These are phyloP conservation scores for Rhynchopsitta pachyrhyncha DNA, from an alignment of 2,113 vertebrate species.

Conservation along the genomic window DNA sequence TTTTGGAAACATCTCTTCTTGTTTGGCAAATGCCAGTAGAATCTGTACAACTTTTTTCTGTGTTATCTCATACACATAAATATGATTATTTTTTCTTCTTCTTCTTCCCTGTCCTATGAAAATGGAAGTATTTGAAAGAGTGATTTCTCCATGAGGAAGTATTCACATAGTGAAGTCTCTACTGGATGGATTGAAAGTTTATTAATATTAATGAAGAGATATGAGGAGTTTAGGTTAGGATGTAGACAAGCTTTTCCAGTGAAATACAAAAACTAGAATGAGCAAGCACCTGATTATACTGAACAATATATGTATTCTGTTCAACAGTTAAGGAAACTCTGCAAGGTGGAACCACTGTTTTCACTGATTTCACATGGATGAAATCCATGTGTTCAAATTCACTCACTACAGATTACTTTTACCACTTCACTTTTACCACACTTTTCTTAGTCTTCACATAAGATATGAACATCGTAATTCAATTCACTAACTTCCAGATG, in stretches of 20 bases:
- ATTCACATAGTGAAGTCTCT: not conserved
- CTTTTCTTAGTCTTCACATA: not conserved
- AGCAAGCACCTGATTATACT: not conserved
- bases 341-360: not conserved
- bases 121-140: not conserved
- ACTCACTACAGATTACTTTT: not conserved
- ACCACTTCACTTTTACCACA: not conserved
- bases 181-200: not conserved
- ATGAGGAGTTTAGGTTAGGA: not conserved
- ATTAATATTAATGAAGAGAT: not conserved
- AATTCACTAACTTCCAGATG: constrained; percentile 9
- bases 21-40: not conserved
- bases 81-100: not conserved
- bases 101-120: not conserved
- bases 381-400: not conserved
- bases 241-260: not conserved
- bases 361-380: not conserved
- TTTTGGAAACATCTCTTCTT: not conserved
- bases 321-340: not conserved
- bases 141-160: not conserved
- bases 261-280: not conserved
- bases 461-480: not conserved
- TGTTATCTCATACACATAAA: not conserved
- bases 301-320: not conserved
- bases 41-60: not conserved